Base-by-base conservation (phyloP, 2,113 vertebrate genomes). In the Calyptomena viridis region DNA sequence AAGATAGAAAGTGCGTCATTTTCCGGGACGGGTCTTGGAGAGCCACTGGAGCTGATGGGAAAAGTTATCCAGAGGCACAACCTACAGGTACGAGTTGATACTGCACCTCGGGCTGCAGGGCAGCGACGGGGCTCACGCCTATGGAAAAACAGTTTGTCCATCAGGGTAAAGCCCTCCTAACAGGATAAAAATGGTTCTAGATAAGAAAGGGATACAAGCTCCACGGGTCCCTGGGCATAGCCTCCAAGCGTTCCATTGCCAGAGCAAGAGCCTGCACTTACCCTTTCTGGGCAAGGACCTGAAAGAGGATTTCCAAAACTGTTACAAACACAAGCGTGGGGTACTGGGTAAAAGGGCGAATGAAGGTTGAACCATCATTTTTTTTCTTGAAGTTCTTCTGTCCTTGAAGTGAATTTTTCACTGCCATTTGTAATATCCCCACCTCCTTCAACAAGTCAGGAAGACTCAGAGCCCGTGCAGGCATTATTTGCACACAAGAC, bases 41-140 rank as follows among this genome's bases (percentile, higher is more conserved):
- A 35, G 67, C 24, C 9, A 2, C 4, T 4, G 8, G 11, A 68
- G 66, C 71, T 7, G 53, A 7, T 3, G 68, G 37, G 50, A 93
- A 96, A 95, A 91, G 78, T 87, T 85, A 50, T 84, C 30, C 85
- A 52, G 60, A 93, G 62, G 96, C 96, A 94, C 95, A 95, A 3
- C 94, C 96, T 94, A 17, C 67, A 83, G 96, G 93, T 21, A 3
- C 5, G 4, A 35, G 6, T 71, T 21, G 79, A 84, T 52, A 95
- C 12, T 91, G 87, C 96, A 66, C 9, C 7, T 8, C 31, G 18
- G 66, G 10, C 25, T 49, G 30, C 59, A 8, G n/a, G 23, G n/a
- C 60, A 60, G 44, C 7, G 2, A 1, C 22, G 2, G 2, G 4
- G n/a, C 12, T 50, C 4, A 1, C 3, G 17, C 5, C 35, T 1